Conservation (phyloP, 2,113 vertebrate species). For the Notiomystis cincta region DNA sequence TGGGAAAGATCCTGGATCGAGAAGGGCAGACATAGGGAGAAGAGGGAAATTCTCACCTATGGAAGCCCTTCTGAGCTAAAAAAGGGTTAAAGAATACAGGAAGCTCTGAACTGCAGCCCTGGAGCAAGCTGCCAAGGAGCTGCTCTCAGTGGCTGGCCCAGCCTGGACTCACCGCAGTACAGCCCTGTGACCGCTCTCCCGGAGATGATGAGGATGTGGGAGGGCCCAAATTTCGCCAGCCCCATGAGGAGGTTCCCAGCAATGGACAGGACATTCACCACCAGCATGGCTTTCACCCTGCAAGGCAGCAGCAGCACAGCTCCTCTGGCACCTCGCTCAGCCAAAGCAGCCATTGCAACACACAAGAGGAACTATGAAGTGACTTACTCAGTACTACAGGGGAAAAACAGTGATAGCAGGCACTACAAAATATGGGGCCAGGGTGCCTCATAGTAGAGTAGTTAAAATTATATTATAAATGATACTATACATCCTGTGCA, state of each 20-base stretch:
- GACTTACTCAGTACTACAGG: neutral
- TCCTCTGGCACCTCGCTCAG: neutral
- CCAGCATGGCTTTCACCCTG: conserved; percentile 90
- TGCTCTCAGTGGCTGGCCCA: neutral
- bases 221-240: conserved; percentile 81
- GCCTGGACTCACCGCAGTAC: conserved; percentile 84
- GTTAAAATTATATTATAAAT: neutral
- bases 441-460: neutral
- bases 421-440: neutral
- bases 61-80: neutral
- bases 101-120: neutral
- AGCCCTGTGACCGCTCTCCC: conserved; percentile 89
- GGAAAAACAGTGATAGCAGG: neutral
- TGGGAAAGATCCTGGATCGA: neutral
- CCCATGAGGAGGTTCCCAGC: conserved; percentile 87
- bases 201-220: conserved; percentile 87
- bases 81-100: neutral
- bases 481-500: neutral
- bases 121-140: neutral
- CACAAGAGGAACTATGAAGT: neutral
- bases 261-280: conserved; percentile 84
- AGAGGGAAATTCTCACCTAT: neutral
- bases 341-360: neutral
- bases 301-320: conserved; percentile 43
- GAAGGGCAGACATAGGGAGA: neutral